Base-by-base conservation (phyloP, 2,113 vertebrate genomes). In the Catagonus wagneri region DNA sequence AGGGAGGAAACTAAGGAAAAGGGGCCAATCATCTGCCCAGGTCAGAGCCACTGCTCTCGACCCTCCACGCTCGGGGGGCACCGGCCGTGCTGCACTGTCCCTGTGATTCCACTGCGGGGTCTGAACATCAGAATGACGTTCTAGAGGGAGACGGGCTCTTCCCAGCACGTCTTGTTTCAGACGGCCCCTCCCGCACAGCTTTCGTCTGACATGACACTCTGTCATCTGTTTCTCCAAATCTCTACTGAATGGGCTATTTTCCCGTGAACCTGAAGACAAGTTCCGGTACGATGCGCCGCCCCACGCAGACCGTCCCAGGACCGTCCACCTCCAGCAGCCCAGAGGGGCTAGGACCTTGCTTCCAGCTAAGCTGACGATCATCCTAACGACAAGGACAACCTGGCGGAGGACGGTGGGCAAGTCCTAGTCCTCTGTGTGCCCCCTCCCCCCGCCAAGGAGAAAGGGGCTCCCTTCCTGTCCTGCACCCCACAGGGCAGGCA, bases 251-350 rank as follows among this genome's bases (percentile, higher is more conserved):
- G 16, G 25, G 13, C 0, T n/a, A 0, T 14, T 36, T 52, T 22
- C 72, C 83, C 61, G 13, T 32, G 20, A 10, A 50, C 50, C 12
- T 1, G 3, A 32, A 72, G 13, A 29, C 29, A 34, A 6, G 1
- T 32, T 32, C 22, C 44, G 0, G 4, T 17, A 4, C 0, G 3
- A 22, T 0, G 0, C 19, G 20, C 1, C 19, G 8, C 19, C 63
- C 80, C 6, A 4, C 23, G 16, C 15, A 36, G 79, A 36, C n/a
- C 10, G 2, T 1, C 17, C 7, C 20, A 2, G 27, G 76, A 16
- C 50, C 1, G 0, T n/a, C 74, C 27, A 27, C 19, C 34, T 7
- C 3, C 1, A 68, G 50, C 9, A 6, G 58, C 11, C 56, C 36
- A 12, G 1, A 4, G n/a, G 56, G 10, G 20, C 69, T 25, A 80